phyloP scores from a whole-genome alignment of 2,888 invertebrate genomes.

The Gortyna flavago region DNA sequence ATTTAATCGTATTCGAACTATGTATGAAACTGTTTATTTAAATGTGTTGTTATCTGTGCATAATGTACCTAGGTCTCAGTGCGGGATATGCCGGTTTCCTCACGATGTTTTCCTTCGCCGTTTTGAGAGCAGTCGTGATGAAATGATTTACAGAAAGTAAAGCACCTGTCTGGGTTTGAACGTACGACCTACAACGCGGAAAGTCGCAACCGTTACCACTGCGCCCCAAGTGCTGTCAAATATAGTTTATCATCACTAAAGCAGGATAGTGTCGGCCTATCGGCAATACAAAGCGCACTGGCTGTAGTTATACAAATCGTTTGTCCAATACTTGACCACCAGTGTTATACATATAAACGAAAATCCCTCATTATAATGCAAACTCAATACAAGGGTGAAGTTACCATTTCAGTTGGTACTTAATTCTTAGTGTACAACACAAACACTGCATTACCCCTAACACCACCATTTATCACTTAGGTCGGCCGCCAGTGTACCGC shows the following conservation, averaged over 20 bases:
- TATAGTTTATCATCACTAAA: background rate
- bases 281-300: background rate
- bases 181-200: too few species aligned
- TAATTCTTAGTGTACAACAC: background rate
- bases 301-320: too few species aligned
- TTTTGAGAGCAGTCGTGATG: background rate
- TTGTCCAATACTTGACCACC: background rate
- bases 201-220: too few species aligned
- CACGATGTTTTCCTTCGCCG: background rate
- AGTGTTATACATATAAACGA: background rate
- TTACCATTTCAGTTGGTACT: background rate
- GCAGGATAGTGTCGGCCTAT: background rate
- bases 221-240: too few species aligned
- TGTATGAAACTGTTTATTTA: background rate
- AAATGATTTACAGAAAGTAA: background rate
- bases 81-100: background rate
- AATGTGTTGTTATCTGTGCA: background rate
- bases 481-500: constrained; percentile 49
- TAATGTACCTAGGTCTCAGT: background rate
- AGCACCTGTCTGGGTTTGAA: background rate
- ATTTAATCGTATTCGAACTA: background rate
- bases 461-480: constrained; percentile 37
- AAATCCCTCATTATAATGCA: background rate
- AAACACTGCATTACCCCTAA: constrained; percentile 23
- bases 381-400: background rate